Conservation (phyloP, 2,113 vertebrate species). For the Stegastes partitus region DNA sequence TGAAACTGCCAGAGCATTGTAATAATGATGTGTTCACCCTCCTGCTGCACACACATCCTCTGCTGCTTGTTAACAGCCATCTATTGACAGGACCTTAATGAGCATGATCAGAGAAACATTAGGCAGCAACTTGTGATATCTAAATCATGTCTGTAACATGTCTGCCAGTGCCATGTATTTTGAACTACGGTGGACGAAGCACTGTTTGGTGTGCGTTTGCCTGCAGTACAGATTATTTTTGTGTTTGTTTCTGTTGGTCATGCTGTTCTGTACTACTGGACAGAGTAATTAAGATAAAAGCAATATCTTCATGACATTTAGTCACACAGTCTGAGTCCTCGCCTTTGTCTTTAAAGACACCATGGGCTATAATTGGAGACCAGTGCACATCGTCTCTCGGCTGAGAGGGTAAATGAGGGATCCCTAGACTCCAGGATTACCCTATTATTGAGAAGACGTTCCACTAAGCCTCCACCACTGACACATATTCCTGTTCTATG, state of each 20-base stretch:
- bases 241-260: not conserved
- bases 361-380: conserved; percentile 78
- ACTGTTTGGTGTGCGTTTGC: conserved; percentile 25
- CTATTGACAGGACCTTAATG: too few relatives aligned
- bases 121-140: too few relatives aligned
- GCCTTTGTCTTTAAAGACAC: conserved; percentile 77
- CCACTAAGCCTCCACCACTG: conserved; percentile 85
- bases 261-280: conserved; percentile 30
- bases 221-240: conserved; percentile 16
- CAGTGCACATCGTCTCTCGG: conserved; percentile 81
- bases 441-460: conserved; percentile 86
- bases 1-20: not conserved
- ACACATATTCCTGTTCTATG: conserved; percentile 86
- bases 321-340: conserved; percentile 74
- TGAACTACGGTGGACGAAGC: not conserved
- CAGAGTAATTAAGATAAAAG: conserved; percentile 72
- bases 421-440: conserved; percentile 87
- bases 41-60: too few relatives aligned
- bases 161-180: not conserved
- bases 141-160: not conserved
- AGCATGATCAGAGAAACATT: too few relatives aligned
- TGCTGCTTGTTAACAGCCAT: too few relatives aligned
- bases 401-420: conserved; percentile 85
- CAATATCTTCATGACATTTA: conserved; percentile 76
- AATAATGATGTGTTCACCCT: not conserved